phyloP scores from a whole-genome alignment of 1,140 invertebrate genomes.

The Bombus breviceps region DNA sequence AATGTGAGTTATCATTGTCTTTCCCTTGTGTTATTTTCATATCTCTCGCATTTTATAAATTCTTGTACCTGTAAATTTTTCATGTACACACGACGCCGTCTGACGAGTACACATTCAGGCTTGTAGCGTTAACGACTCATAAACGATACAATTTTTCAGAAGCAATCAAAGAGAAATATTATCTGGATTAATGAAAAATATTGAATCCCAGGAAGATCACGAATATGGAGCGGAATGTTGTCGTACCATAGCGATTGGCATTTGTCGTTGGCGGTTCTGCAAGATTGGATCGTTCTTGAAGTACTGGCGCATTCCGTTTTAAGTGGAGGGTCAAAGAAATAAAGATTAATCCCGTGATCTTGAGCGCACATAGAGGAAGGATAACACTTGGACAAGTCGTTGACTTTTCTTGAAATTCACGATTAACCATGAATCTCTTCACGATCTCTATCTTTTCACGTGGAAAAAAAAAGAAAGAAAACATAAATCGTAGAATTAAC shows the following conservation, averaged over 20 bases:
- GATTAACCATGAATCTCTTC: background rate
- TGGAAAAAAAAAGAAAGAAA: background rate
- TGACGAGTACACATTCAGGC: too few relatives aligned
- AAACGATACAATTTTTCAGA: background rate
- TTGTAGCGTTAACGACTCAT: background rate
- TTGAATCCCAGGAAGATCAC: background rate
- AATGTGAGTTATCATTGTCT: too few relatives aligned
- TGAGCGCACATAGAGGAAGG: background rate
- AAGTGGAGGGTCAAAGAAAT: conserved; percentile 44
- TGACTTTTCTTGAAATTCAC: conserved; percentile 54
- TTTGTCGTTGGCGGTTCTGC: conserved; percentile 25
- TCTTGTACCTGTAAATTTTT: too few relatives aligned
- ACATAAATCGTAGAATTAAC: background rate
- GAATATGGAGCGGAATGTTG: conserved; percentile 50
- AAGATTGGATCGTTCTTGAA: conserved; percentile 14
- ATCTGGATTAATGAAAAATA: conserved; percentile 4
- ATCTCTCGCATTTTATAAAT: too few relatives aligned
- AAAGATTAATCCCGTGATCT: conserved; percentile 30
- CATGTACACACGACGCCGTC: too few relatives aligned
- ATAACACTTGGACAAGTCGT: conserved; percentile 9
- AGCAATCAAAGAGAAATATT: background rate
- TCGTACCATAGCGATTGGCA: conserved; percentile 10
- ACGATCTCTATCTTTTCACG: background rate
- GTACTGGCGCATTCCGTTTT: conserved; percentile 37
- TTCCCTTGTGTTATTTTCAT: too few relatives aligned